Evolutionary conservation across 1,140 invertebrate species (phyloP), one percentile per base, ranked within the genome.

Genomic region (Neocloeon triangulifer): DNA sequence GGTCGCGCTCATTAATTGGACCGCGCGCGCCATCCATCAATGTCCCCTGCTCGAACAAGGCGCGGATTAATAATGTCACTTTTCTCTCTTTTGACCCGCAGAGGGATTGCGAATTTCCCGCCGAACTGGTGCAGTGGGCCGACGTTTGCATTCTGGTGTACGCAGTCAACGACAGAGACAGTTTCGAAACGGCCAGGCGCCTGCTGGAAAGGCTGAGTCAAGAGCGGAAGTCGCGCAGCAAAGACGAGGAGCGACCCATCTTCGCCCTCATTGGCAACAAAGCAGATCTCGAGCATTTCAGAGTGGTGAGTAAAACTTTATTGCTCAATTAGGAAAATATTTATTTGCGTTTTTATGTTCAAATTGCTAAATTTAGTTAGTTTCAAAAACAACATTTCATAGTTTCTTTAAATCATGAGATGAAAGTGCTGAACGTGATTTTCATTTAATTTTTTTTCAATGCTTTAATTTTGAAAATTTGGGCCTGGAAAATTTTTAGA

Each of bases 71-170:
- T 1, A 10, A 30, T 17, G 32, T 9, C 22, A 28, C 15, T 33
- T 34, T 37, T 28, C 33, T 37, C 26, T 49, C 43, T 47, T 56
- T 51, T n/a, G n/a, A n/a, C n/a, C n/a, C n/a, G 13, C 50, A 57
- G 48, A 52, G 53, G 34, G 56, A 61, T 38, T 39, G 46, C n/a
- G 49, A 47, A 38, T 49, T 63, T 30, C 51, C 58, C 17, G 46
- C 60, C 39, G 66, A 68, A 35, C 56, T 62, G 18, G 55, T 77
- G 19, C 62, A 71, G 47, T 76, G 74, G 73, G 71, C 72, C 1
- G 75, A 80, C 46, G 74, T 69, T 4, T 76, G 69, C 45, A 51
- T 78, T 4, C 60, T 79, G n/a, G 71, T 77, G 19, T 81, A 80
- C 51, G 73, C 73, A 37, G 71, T 80, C 34, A 77, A 72, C 4